Conservation (phyloP, 2,113 vertebrate species). For the Xiphias gladius region DNA sequence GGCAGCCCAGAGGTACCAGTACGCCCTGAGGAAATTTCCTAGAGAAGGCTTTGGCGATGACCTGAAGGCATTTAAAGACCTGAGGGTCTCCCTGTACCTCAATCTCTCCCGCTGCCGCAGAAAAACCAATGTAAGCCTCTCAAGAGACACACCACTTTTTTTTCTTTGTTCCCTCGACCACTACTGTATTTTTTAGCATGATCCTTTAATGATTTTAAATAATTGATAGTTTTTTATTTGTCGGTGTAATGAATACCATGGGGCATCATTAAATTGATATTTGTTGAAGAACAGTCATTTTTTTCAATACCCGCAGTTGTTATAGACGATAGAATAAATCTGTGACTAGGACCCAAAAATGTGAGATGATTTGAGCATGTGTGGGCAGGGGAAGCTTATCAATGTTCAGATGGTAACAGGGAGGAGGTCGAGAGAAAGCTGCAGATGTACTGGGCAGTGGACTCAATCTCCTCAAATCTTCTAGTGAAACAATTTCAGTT, state of each 20-base stretch:
- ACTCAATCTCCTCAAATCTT: constrained; percentile 27
- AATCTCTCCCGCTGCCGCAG: constrained; percentile 96
- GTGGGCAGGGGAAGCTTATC: constrained; percentile 40
- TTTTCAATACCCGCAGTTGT: not conserved
- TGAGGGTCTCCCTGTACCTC: constrained; percentile 95
- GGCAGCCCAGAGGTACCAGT: constrained; percentile 97
- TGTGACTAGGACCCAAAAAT: not conserved
- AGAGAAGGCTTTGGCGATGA: constrained; percentile 96
- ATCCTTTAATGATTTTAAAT: constrained; percentile 13
- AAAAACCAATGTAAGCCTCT: constrained; percentile 95
- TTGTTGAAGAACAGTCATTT: not conserved
- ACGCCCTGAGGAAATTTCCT: constrained; percentile 96
- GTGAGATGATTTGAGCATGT: constrained; percentile 37
- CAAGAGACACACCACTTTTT: not conserved
- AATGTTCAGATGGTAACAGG: constrained; percentile 44
- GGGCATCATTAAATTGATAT: constrained; percentile 11
- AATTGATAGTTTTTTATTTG: constrained; percentile 2
- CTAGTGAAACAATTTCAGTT: constrained; percentile 27
- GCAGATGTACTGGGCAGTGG: constrained; percentile 7
- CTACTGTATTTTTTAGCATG: not conserved
- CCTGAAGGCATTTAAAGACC: constrained; percentile 95
- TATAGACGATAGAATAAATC: constrained; percentile 14
- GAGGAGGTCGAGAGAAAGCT: constrained; percentile 17
- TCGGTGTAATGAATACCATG: constrained; percentile 12
- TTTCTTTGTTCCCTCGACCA: constrained; percentile 12